Conservation (phyloP, 2,888 invertebrate genomes). For the Charanyca ferruginea region DNA sequence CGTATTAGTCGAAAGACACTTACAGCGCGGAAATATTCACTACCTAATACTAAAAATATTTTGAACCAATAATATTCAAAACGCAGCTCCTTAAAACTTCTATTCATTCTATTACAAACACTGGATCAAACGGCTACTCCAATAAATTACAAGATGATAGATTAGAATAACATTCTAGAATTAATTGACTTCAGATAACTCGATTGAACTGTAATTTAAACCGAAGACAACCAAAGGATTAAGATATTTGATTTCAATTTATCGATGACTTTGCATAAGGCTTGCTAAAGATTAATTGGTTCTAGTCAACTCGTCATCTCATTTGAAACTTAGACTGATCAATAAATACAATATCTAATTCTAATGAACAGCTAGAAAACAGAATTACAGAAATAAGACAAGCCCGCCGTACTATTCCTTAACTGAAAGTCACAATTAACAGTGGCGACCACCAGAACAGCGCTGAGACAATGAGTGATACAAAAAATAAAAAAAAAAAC, state of each 20-base stretch:
- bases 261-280: conserved; percentile 38
- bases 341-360: conserved; percentile 13
- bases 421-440: no score
- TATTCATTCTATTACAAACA: not conserved
- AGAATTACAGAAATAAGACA: no score
- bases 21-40: no score
- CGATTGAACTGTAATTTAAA: conserved; percentile 46
- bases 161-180: conserved; percentile 50
- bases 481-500: no score
- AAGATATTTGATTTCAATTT: conserved; percentile 54
- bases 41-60: no score
- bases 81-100: not conserved
- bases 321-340: conserved; percentile 17
- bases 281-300: conserved; percentile 51
- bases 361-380: not conserved
- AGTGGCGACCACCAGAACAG: no score
- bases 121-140: not conserved
- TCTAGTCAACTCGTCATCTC: conserved; percentile 24
- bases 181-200: conserved; percentile 48
- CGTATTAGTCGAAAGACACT: no score
- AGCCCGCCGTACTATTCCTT: no score
- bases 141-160: conserved; percentile 34
- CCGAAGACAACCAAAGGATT: conserved; percentile 29
- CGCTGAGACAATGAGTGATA: no score
- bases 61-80: not conserved